Percentiles rank a stretch among this genome's conserved stretches.
Evolutionary conservation across 2,113 vertebrate species (phyloP).

Genomic region (Pelecanoides urinatrix): DNA sequence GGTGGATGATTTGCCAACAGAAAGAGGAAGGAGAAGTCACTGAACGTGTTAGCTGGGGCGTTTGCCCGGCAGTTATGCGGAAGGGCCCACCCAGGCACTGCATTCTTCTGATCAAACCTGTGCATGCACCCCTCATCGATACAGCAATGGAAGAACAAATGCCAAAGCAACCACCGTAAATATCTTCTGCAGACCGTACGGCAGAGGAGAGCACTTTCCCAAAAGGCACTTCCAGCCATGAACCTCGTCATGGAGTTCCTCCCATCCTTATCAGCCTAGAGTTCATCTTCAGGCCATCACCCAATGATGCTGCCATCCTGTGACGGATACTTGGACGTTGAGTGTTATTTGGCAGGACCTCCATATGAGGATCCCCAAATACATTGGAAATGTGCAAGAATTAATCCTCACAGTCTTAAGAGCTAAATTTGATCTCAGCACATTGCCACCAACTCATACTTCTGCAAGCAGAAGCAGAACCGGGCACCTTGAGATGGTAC

Average conservation of each 20-base stretch:
- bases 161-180: neutral
- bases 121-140: fast-evolving
- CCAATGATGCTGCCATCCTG: neutral
- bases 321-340: fast-evolving
- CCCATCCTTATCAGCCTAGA: neutral
- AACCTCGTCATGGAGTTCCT: neutral
- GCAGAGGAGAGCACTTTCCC: neutral
- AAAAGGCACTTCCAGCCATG: neutral
- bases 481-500: fast-evolving
- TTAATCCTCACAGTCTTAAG: neutral
- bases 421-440: neutral
- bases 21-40: neutral
- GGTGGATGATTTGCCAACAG: neutral
- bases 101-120: neutral
- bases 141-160: neutral
- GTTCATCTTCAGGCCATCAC: neutral
- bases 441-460: neutral
- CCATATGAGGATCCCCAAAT: neutral
- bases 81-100: neutral
- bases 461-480: neutral
- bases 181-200: neutral
- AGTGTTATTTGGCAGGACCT: neutral
- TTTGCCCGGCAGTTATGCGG: neutral
- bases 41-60: neutral
- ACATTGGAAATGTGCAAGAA: neutral